These are phyloP conservation scores for Hydrolagus affinis DNA, from an alignment of 2,113 vertebrate genomes.

Conservation along the genomic window DNA sequence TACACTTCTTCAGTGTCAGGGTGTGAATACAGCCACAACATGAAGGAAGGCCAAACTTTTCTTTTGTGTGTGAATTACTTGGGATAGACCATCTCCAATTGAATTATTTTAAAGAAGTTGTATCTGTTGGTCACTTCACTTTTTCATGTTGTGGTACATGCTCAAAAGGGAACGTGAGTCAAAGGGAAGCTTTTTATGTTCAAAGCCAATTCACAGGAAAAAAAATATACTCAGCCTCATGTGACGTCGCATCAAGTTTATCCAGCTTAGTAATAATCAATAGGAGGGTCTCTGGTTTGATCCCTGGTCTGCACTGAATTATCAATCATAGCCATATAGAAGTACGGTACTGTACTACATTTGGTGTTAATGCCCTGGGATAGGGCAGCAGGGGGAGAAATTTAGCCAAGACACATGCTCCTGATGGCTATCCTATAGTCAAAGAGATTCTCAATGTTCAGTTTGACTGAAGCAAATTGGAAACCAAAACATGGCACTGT, in stretches of 20 bases:
- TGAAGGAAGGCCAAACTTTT: neutral
- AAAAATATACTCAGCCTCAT: neutral
- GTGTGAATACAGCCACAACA: neutral
- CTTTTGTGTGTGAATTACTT: neutral
- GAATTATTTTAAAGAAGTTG: neutral
- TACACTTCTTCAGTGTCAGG: constrained; percentile 8
- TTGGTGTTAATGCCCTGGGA: no score
- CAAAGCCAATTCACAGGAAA: no score
- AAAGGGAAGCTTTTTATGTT: no score
- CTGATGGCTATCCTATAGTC: no score
- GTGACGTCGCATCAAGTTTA: neutral
- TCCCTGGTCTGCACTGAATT: neutral
- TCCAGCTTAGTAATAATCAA: neutral
- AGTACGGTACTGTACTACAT: no score
- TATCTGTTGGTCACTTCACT: neutral
- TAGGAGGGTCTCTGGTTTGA: neutral
- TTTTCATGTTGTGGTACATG: neutral
- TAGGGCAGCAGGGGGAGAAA: no score
- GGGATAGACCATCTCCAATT: neutral
- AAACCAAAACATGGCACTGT: no score
- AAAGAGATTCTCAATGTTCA: no score
- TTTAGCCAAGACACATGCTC: no score
- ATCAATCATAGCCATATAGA: no score
- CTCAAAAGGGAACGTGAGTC: neutral
- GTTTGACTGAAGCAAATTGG: no score